Evolutionary conservation across 2,888 invertebrate genomes (phyloP).

Genomic region (Tipula lateralis): DNA sequence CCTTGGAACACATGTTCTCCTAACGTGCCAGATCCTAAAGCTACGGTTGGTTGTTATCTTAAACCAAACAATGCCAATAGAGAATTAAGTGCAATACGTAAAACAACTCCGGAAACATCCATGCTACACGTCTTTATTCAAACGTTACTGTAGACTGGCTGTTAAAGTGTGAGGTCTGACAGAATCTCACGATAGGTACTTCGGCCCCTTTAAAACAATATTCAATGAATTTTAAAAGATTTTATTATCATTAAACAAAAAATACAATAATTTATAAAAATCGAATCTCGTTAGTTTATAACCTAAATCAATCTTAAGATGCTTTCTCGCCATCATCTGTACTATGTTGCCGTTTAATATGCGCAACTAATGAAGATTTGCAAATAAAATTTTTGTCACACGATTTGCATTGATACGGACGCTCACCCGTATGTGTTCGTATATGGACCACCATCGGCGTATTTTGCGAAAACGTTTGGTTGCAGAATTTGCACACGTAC

Average conservation of each 20-base stretch:
- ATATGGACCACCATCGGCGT: constrained; percentile 62
- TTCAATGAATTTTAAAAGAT: too few species aligned
- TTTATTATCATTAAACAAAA: not conserved
- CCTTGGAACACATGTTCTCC: too few species aligned
- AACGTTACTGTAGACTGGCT: too few species aligned
- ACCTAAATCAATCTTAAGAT: not conserved
- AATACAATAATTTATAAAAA: not conserved
- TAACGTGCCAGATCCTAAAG: too few species aligned
- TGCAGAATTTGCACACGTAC: constrained; percentile 57
- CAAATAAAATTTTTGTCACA: constrained; percentile 57
- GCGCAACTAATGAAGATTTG: constrained; percentile 56
- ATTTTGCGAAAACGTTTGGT: constrained; percentile 59
- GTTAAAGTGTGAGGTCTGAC: too few species aligned
- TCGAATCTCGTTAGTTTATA: not conserved
- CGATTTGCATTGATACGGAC: constrained; percentile 57
- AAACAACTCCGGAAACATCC: too few species aligned
- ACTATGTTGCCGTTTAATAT: constrained; percentile 52
- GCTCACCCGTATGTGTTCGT: constrained; percentile 57
- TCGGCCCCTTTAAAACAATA: too few species aligned
- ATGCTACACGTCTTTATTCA: too few species aligned
- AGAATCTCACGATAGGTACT: too few species aligned
- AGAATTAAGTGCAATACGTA: too few species aligned
- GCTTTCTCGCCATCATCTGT: not conserved
- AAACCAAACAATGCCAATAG: too few species aligned
- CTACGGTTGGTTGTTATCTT: too few species aligned